These are phyloP conservation scores for Hippocampus abdominalis DNA, from an alignment of 2,113 vertebrate genomes.

Conservation along the genomic window DNA sequence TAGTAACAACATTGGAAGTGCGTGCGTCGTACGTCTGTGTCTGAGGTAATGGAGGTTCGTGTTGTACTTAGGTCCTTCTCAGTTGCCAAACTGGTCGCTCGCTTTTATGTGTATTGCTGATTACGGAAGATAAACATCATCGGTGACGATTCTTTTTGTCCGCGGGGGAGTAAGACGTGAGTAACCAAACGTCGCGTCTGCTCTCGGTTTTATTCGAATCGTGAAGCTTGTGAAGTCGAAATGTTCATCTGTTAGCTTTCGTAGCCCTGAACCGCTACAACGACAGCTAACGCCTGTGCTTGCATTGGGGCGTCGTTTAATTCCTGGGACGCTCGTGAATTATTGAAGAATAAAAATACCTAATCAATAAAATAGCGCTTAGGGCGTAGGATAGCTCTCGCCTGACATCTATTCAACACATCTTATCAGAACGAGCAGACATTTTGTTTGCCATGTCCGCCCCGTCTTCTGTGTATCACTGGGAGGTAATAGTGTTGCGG, in stretches of 20 bases:
- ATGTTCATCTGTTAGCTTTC: slow-evolving; percentile 38
- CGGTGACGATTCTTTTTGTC: background rate
- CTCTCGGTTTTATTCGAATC: slow-evolving; percentile 11
- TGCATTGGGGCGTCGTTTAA: slow-evolving; percentile 22
- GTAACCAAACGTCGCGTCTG: slow-evolving; percentile 14
- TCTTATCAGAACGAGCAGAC: background rate
- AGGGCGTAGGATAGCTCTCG: accelerated
- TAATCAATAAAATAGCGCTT: background rate
- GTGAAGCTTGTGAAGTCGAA: slow-evolving; percentile 7
- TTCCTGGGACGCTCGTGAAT: slow-evolving; percentile 18
- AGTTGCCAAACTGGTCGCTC: slow-evolving; percentile 31
- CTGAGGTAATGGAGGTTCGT: slow-evolving; percentile 51
- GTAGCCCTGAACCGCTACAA: slow-evolving; percentile 25
- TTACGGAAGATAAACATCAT: background rate
- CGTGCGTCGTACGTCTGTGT: slow-evolving; percentile 52
- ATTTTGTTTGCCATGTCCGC: background rate
- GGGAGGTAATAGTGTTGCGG: background rate
- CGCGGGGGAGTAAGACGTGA: slow-evolving; percentile 24
- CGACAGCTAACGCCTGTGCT: slow-evolving; percentile 16
- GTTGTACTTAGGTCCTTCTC: slow-evolving; percentile 17
- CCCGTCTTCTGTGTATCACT: background rate
- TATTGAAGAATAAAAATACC: slow-evolving; percentile 8
- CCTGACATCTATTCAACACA: background rate
- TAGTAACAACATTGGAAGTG: slow-evolving; percentile 59
- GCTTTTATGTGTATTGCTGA: background rate